These are phyloP conservation scores for Orthosia gracilis DNA, from an alignment of 2,888 invertebrate genomes.

Conservation along the genomic window DNA sequence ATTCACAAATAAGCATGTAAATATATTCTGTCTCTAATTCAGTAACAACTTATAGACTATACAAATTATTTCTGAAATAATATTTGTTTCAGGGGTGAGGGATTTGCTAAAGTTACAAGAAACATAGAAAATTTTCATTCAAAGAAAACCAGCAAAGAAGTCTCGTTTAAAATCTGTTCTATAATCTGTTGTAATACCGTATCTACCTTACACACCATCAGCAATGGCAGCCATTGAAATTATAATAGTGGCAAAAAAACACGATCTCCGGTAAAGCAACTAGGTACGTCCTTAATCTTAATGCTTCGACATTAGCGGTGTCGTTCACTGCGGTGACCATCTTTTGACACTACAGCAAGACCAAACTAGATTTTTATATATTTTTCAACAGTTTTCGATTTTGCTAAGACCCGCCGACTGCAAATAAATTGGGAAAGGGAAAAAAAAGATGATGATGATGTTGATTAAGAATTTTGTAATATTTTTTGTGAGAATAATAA, in stretches of 20 bases:
- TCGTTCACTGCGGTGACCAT: slow-evolving; percentile 72
- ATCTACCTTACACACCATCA: slow-evolving; percentile 66
- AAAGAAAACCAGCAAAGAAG: not conserved
- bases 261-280: slow-evolving; percentile 85
- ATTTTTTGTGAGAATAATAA: too few relatives aligned
- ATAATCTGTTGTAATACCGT: slow-evolving; percentile 53
- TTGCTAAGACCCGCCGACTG: too few relatives aligned
- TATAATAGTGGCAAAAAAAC: slow-evolving; percentile 86
- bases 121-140: not conserved
- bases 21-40: too few relatives aligned
- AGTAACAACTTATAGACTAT: too few relatives aligned
- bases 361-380: not conserved
- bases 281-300: slow-evolving; percentile 87
- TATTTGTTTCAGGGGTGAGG: not conserved
- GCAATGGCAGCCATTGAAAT: slow-evolving; percentile 81
- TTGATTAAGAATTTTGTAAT: too few relatives aligned
- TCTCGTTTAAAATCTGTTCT: not conserved
- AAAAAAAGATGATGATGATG: too few relatives aligned
- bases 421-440: too few relatives aligned
- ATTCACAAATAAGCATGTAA: too few relatives aligned
- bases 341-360: slow-evolving; percentile 1
- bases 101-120: not conserved
- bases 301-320: slow-evolving; percentile 82
- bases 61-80: too few relatives aligned
- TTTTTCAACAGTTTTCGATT: not conserved